A percentile compares a stretch with the other conserved stretches of the same genome.
These are phyloP conservation scores for Bursaphelenchus okinawaensis DNA, from an alignment of 2,888 invertebrate genomes.

Conservation along the genomic window DNA sequence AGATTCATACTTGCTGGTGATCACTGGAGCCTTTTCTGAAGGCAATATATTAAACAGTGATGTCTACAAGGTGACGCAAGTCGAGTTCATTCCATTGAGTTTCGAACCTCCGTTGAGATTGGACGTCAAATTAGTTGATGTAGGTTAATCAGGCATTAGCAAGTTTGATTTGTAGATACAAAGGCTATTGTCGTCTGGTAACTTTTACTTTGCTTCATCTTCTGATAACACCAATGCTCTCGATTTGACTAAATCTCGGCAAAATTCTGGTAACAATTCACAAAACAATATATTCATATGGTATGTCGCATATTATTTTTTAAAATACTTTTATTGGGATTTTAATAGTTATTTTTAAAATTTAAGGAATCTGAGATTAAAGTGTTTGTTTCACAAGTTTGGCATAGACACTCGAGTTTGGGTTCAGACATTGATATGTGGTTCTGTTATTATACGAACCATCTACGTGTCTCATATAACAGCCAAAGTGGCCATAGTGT, in stretches of 20 bases:
- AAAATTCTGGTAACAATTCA: constrained; percentile 69
- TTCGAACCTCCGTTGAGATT: constrained; percentile 11
- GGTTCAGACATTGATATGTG: constrained; percentile 92
- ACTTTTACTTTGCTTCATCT: constrained; percentile 83
- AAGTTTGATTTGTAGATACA: constrained; percentile 60
- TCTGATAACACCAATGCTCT: constrained; percentile 63
- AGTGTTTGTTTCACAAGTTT: constrained; percentile 83
- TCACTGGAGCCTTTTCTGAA: constrained; percentile 90
- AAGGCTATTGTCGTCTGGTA: constrained; percentile 91
- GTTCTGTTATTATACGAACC: constrained; percentile 84
- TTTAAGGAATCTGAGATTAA: constrained; percentile 81
- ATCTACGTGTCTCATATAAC: constrained; percentile 82
- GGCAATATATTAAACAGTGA: constrained; percentile 91
- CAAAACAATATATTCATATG: constrained; percentile 92
- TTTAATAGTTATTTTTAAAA: too few species aligned
- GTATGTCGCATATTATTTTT: constrained; percentile 61
- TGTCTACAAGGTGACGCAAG: constrained; percentile 68
- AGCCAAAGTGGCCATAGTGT: constrained; percentile 87
- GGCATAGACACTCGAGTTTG: constrained; percentile 83
- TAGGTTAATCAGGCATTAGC: neutral
- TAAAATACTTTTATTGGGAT: too few species aligned
- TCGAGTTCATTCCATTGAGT: constrained; percentile 46
- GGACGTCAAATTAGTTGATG: constrained; percentile 14
- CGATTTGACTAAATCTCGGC: constrained; percentile 89
- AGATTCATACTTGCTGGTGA: constrained; percentile 80